Conservation (phyloP, 1,140 invertebrate genomes). For the Trissolcus basalis region DNA sequence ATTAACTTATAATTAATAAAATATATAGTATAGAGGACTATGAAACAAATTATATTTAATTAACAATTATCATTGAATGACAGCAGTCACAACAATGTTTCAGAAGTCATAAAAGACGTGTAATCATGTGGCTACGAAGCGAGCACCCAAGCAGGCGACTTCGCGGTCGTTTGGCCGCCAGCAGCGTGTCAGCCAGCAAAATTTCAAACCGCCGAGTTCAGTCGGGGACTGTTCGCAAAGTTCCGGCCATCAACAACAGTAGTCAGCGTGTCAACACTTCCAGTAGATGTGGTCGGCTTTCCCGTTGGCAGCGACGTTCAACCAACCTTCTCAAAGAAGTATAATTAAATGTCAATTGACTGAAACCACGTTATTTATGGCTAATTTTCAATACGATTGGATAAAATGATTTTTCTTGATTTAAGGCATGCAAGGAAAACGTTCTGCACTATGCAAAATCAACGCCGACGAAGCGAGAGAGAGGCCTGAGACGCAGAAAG, state of each 20-base stretch:
- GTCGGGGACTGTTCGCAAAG: constrained; percentile 66
- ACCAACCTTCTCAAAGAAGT: constrained; percentile 74
- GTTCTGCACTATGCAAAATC: constrained; percentile 74
- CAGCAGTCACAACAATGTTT: constrained; percentile 22
- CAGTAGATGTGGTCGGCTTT: constrained; percentile 69
- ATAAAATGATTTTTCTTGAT: not conserved
- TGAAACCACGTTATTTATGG: not conserved
- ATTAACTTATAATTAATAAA: too few relatives aligned
- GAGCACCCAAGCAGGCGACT: constrained; percentile 73
- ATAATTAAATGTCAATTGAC: not conserved
- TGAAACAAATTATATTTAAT: too few relatives aligned
- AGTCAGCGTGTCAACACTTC: constrained; percentile 67
- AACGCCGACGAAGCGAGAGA: constrained; percentile 67
- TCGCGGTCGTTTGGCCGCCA: constrained; percentile 68
- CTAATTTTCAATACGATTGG: not conserved
- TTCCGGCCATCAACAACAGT: constrained; percentile 67
- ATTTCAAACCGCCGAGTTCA: constrained; percentile 65
- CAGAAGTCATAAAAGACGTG: constrained; percentile 43
- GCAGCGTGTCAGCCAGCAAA: constrained; percentile 59
- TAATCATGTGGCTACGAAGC: constrained; percentile 73
- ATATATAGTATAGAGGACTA: too few relatives aligned
- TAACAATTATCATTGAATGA: too few relatives aligned
- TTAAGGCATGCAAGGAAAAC: constrained; percentile 75
- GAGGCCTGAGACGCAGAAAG: constrained; percentile 70
- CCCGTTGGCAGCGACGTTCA: constrained; percentile 71